Percentiles rank a stretch among this genome's conserved stretches.
These are phyloP conservation scores for Columba livia DNA, from an alignment of 2,113 vertebrate species.

Conservation along the genomic window DNA sequence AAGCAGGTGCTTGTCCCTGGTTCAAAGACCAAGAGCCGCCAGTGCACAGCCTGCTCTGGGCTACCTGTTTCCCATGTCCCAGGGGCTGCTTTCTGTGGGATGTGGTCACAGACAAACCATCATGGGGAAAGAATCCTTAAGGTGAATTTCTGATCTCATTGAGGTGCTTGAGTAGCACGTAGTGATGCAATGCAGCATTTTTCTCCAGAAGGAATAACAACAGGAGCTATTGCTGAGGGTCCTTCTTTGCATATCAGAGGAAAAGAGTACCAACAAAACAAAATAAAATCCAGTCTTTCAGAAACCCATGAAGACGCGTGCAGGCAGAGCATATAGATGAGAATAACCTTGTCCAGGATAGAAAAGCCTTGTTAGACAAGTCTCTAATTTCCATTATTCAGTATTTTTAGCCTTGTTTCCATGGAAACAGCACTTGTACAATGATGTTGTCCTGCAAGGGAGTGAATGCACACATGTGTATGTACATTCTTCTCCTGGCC, in stretches of 20 bases:
- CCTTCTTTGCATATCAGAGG: not conserved
- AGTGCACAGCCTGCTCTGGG: not conserved
- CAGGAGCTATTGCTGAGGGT: not conserved
- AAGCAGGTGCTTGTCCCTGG: not conserved
- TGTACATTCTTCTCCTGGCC: not conserved
- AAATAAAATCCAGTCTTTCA: not conserved
- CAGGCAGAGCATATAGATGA: not conserved
- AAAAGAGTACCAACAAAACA: not conserved
- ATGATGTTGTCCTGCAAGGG: constrained; percentile 5
- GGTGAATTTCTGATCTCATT: not conserved
- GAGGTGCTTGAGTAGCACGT: not conserved
- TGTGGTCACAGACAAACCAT: rapidly evolving
- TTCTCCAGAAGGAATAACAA: not conserved
- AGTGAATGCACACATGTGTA: not conserved
- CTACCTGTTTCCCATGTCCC: not conserved
- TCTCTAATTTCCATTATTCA: constrained; percentile 41
- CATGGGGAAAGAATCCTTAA: not conserved
- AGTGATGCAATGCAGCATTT: constrained; percentile 37
- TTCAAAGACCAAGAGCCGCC: not conserved
- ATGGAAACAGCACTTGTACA: constrained; percentile 33
- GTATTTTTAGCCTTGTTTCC: constrained; percentile 59
- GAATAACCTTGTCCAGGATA: constrained; percentile 11
- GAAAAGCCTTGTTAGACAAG: constrained; percentile 13
- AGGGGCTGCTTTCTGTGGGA: not conserved
- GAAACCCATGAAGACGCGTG: not conserved